Conservation (phyloP, 2,113 vertebrate genomes). For the Cricetomys ansorgei region DNA sequence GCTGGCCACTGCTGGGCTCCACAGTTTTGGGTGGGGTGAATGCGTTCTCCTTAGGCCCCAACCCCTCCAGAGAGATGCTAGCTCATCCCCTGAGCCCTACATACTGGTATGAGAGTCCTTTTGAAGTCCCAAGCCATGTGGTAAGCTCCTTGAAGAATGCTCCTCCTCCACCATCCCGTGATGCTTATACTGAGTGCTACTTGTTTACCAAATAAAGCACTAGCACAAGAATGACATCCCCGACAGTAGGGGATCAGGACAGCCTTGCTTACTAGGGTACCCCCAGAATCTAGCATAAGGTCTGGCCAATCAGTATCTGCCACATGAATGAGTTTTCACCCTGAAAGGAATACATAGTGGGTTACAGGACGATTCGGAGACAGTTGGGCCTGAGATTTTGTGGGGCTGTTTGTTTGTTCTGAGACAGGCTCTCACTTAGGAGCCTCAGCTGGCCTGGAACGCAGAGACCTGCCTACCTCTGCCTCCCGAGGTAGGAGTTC, state of each 20-base stretch:
- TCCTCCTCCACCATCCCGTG: not conserved
- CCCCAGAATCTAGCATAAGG: not conserved
- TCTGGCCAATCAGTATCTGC: not conserved
- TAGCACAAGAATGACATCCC: not conserved
- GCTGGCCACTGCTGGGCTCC: conserved; percentile 28
- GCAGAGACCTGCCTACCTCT: not conserved
- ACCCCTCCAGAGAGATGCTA: not conserved
- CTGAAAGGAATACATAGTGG: not conserved
- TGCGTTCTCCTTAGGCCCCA: not conserved
- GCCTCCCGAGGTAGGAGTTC: not conserved
- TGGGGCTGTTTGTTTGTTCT: not conserved
- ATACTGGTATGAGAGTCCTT: not conserved
- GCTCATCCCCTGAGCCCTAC: not conserved
- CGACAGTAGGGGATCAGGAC: not conserved
- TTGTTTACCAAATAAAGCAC: not conserved
- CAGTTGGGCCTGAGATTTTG: not conserved
- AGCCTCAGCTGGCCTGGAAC: not conserved
- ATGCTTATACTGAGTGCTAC: not conserved
- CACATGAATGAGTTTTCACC: not conserved
- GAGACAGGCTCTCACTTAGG: not conserved
- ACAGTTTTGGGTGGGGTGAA: not conserved
- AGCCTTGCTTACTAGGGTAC: not conserved
- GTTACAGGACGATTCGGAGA: not conserved
- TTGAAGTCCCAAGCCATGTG: not conserved
- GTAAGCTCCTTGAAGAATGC: not conserved